These are phyloP conservation scores for Orussus abietinus DNA, from an alignment of 1,140 invertebrate genomes.

Conservation along the genomic window DNA sequence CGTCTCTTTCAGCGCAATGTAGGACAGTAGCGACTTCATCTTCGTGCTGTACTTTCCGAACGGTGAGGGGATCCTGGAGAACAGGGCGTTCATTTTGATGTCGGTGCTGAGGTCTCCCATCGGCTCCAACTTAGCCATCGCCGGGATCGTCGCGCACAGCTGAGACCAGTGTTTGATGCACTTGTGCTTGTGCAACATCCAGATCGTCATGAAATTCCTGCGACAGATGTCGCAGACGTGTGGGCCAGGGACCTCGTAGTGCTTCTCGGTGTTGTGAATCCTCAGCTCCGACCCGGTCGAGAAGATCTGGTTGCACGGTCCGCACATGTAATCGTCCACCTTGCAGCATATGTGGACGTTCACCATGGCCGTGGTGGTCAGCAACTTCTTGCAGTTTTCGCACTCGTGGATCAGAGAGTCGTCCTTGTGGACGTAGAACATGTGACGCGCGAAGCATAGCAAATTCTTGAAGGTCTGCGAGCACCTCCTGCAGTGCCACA, in stretches of 20 bases:
- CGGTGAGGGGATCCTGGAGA: no score
- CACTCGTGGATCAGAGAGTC: slow-evolving; percentile 29
- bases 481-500: slow-evolving; percentile 8
- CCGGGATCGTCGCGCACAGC: background rate
- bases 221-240: slow-evolving; percentile 18
- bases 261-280: slow-evolving; percentile 24
- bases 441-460: slow-evolving; percentile 16
- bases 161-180: slow-evolving; percentile 7
- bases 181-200: slow-evolving; percentile 25
- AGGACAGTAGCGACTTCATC: background rate
- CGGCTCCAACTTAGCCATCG: background rate
- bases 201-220: slow-evolving; percentile 23
- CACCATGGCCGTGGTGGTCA: slow-evolving; percentile 19
- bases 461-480: slow-evolving; percentile 13
- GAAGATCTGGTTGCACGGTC: slow-evolving; percentile 19
- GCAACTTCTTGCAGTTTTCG: slow-evolving; percentile 24
- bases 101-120: no score
- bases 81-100: no score
- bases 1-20: background rate
- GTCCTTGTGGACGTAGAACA: slow-evolving; percentile 24
- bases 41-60: background rate
- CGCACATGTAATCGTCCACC: slow-evolving; percentile 19
- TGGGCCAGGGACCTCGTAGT: slow-evolving; percentile 18
- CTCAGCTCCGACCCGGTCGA: slow-evolving; percentile 11
- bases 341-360: slow-evolving; percentile 25